Percentiles rank a stretch among this genome's conserved stretches.
Conservation (phyloP, 2,113 vertebrate species). For the Epinephelus cyanopodus region DNA sequence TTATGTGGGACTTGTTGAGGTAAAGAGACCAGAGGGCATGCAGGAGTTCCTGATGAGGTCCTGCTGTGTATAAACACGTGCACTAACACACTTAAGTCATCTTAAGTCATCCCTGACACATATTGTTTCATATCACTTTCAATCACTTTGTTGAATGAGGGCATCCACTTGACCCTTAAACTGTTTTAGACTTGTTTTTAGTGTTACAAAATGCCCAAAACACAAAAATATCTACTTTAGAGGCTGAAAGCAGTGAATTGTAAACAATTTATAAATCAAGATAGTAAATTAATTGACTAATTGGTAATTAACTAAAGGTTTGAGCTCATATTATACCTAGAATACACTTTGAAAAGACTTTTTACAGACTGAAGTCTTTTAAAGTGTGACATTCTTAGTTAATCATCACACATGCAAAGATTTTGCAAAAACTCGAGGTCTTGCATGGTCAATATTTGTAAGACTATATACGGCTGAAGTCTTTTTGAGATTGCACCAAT, state of each 20-base stretch:
- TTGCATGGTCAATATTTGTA: too few relatives aligned
- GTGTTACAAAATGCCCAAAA: background rate
- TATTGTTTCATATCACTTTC: background rate
- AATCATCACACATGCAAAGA: too few relatives aligned
- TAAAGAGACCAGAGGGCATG: conserved; percentile 3
- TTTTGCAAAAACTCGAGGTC: too few relatives aligned
- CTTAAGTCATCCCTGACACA: background rate
- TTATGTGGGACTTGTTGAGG: conserved; percentile 15
- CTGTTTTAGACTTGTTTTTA: background rate
- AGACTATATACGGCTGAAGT: too few relatives aligned
- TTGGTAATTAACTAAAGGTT: background rate
- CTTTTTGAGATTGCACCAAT: too few relatives aligned
- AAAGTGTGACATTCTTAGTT: too few relatives aligned
- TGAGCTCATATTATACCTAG: background rate
- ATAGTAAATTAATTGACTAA: background rate
- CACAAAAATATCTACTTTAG: background rate
- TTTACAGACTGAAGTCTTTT: too few relatives aligned
- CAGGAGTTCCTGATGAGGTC: conserved; percentile 4
- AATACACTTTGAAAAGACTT: too few relatives aligned
- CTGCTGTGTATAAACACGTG: background rate
- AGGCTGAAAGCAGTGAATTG: background rate
- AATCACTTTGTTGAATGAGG: background rate
- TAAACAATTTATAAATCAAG: background rate
- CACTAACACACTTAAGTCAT: background rate
- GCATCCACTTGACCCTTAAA: background rate